A percentile compares a stretch with the other conserved stretches of the same genome.
Conservation (phyloP, 2,888 invertebrate species). For the Suillia variegata region DNA sequence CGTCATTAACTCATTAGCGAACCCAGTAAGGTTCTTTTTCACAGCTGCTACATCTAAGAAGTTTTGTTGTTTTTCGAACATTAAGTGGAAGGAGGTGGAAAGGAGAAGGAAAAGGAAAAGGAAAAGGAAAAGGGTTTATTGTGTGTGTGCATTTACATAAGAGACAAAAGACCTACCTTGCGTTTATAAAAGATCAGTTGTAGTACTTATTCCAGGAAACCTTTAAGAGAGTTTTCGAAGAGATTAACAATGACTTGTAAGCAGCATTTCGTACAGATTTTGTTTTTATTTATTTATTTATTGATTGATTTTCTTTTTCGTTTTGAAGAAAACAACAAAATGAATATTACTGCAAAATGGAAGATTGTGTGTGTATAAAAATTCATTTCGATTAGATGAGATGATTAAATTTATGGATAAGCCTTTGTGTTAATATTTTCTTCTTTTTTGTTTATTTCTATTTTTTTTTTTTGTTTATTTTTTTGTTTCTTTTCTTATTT, state of each 20-base stretch:
- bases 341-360: conserved; percentile 45
- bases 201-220: conserved; percentile 62
- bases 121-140: too few species aligned
- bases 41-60: too few species aligned
- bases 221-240: conserved; percentile 59
- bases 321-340: conserved; percentile 32
- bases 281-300: conserved; percentile 29
- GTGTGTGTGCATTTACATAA: too few species aligned
- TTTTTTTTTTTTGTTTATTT: conserved; percentile 54
- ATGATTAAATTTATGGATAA: conserved; percentile 61
- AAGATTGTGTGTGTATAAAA: conserved; percentile 38
- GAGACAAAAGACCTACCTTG: conserved; percentile 57
- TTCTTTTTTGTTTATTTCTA: conserved; percentile 25
- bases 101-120: too few species aligned
- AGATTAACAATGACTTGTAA: conserved; percentile 58
- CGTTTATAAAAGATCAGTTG: conserved; percentile 59
- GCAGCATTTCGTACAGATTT: conserved; percentile 40
- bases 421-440: conserved; percentile 58
- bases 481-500: conserved; percentile 24
- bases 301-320: too few species aligned
- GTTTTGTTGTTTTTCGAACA: too few species aligned
- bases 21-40: too few species aligned
- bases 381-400: conserved; percentile 58
- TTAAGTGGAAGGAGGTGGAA: too few species aligned
- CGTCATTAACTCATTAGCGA: too few species aligned